These are phyloP conservation scores for Pogonus chalceus DNA, from an alignment of 1,140 invertebrate species.

Conservation along the genomic window DNA sequence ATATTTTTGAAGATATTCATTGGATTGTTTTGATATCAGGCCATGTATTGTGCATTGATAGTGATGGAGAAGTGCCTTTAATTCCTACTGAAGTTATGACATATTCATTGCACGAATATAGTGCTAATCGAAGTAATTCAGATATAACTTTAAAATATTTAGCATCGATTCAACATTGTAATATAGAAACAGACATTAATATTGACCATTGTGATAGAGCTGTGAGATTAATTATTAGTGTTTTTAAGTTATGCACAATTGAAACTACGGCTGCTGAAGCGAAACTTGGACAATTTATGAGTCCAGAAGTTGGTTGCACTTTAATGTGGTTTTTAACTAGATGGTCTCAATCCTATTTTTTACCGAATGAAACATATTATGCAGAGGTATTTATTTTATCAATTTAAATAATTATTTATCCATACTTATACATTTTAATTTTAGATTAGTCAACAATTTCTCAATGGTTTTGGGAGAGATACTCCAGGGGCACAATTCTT, in stretches of 20 bases:
- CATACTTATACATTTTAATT: constrained; percentile 14
- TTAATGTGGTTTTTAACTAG: constrained; percentile 72
- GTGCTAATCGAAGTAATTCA: constrained; percentile 29
- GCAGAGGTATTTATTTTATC: constrained; percentile 42
- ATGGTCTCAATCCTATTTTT: constrained; percentile 66
- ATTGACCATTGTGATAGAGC: constrained; percentile 47
- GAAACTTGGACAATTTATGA: constrained; percentile 52
- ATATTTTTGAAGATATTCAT: constrained; percentile 76
- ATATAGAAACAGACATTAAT: constrained; percentile 35
- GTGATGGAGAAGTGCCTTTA: constrained; percentile 62
- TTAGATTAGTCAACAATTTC: constrained; percentile 29
- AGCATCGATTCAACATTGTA: constrained; percentile 38
- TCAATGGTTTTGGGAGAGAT: constrained; percentile 29
- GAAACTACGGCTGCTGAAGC: constrained; percentile 53
- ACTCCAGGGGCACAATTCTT: constrained; percentile 31
- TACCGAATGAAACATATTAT: constrained; percentile 58
- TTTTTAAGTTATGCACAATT: constrained; percentile 59
- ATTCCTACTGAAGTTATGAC: constrained; percentile 67
- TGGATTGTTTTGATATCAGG: constrained; percentile 77
- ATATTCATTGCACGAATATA: constrained; percentile 48
- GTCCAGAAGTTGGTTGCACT: constrained; percentile 69
- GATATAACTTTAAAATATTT: constrained; percentile 40
- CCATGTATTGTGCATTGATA: constrained; percentile 58
- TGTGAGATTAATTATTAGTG: constrained; percentile 52
- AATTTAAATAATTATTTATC: constrained; percentile 22